phyloP scores from a whole-genome alignment of 2,888 invertebrate genomes.

The Leptopilina syphax region DNA sequence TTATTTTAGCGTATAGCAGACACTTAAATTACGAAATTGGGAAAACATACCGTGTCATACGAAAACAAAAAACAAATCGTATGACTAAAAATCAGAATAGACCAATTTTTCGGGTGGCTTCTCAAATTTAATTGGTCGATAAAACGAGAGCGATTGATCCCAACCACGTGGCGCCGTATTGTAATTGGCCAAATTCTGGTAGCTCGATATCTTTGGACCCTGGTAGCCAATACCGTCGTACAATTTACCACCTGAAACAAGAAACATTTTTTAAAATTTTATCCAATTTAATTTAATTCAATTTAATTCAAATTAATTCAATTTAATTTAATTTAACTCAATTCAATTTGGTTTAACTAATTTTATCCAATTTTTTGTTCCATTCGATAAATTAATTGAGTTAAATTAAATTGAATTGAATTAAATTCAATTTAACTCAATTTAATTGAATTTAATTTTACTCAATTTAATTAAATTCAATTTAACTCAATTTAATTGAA shows the following conservation, averaged over 20 bases:
- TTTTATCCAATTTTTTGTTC: no score
- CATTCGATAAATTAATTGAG: no score
- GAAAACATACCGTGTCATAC: conserved; percentile 36
- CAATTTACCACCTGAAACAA: conserved; percentile 65
- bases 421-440: no score
- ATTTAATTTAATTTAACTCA: no score
- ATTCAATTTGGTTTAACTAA: no score
- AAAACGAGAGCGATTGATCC: conserved; percentile 84
- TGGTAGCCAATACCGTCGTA: conserved; percentile 64
- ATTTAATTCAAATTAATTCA: no score
- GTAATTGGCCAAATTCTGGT: conserved; percentile 81
- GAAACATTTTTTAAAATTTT: background rate
- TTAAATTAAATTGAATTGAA: no score
- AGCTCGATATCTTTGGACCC: conserved; percentile 72
- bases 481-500: no score
- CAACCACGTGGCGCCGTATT: conserved; percentile 92
- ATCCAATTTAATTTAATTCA: no score
- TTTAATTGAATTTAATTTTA: no score
- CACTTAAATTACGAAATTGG: conserved; percentile 15
- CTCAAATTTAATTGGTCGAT: conserved; percentile 86
- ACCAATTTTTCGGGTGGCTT: conserved; percentile 75
- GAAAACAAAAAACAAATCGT: conserved; percentile 30
- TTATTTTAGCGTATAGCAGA: conserved; percentile 15
- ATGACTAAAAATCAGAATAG: conserved; percentile 72
- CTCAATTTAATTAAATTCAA: no score